Percentiles rank a stretch among this genome's conserved stretches.
phyloP scores from a whole-genome alignment of 2,113 vertebrate species.

The Phainopepla nitens region DNA sequence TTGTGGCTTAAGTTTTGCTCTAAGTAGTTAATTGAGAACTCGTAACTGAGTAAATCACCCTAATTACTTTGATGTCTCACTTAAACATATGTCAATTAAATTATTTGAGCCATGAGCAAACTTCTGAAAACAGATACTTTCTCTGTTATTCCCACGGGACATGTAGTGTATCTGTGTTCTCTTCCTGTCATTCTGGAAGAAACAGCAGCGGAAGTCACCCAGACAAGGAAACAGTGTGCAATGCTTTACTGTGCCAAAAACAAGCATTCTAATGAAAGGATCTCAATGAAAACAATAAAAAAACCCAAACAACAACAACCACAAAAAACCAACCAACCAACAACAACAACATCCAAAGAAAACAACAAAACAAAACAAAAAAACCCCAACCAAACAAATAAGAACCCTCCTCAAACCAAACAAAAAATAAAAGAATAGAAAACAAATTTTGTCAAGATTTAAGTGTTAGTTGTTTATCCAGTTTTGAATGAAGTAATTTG shows the following conservation, averaged over 20 bases:
- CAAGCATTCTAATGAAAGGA: fast-evolving
- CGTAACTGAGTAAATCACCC: background rate
- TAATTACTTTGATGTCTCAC: background rate
- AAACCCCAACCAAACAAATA: fast-evolving
- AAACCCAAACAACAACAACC: background rate
- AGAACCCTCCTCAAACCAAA: fast-evolving
- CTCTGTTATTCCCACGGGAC: background rate
- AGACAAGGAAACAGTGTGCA: background rate
- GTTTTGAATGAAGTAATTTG: background rate
- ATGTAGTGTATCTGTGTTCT: background rate
- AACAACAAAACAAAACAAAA: background rate
- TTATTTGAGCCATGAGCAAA: background rate
- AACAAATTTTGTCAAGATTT: background rate
- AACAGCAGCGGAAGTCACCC: background rate
- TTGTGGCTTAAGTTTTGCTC: background rate
- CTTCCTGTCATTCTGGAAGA: background rate
- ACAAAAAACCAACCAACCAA: no score
- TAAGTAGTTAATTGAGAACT: background rate
- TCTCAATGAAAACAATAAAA: background rate
- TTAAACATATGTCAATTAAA: background rate
- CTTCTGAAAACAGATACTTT: background rate
- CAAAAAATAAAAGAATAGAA: background rate
- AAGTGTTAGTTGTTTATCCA: background rate
- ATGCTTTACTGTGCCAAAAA: background rate
- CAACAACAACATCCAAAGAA: background rate